Conservation (phyloP, 1,140 invertebrate species). For the Drosophila ananassae region DNA sequence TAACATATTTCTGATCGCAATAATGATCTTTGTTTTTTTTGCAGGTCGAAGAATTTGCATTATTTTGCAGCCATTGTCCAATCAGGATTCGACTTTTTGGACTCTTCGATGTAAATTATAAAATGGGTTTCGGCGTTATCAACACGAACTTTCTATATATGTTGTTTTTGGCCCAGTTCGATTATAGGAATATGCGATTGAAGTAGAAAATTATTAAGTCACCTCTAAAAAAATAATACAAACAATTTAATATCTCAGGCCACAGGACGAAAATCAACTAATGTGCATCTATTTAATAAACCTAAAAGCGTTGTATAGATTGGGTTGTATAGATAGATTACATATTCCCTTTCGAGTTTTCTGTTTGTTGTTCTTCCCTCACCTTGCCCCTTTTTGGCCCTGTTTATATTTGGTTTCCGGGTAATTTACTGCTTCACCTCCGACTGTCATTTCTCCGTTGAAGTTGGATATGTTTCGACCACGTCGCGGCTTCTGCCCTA, state of each 20-base stretch:
- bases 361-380: not conserved
- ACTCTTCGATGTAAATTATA: not conserved
- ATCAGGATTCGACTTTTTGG: not conserved
- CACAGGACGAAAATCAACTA: not conserved
- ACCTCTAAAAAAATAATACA: not conserved
- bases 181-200: conserved; percentile 46
- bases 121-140: conserved; percentile 37
- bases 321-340: not conserved
- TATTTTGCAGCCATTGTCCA: not conserved
- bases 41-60: not conserved
- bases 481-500: conserved; percentile 16
- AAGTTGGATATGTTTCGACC: conserved; percentile 28
- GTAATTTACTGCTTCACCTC: not conserved
- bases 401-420: not conserved
- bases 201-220: not conserved
- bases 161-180: conserved; percentile 56
- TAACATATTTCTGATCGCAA: not conserved
- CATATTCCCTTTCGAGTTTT: not conserved
- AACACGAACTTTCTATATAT: conserved; percentile 40
- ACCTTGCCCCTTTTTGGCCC: not conserved
- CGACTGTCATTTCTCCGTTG: not conserved
- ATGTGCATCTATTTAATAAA: not conserved
- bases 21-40: not conserved
- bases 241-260: not conserved
- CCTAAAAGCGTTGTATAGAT: conserved; percentile 2